phyloP scores from a whole-genome alignment of 1,140 invertebrate genomes.

The Camponotus vicinus region DNA sequence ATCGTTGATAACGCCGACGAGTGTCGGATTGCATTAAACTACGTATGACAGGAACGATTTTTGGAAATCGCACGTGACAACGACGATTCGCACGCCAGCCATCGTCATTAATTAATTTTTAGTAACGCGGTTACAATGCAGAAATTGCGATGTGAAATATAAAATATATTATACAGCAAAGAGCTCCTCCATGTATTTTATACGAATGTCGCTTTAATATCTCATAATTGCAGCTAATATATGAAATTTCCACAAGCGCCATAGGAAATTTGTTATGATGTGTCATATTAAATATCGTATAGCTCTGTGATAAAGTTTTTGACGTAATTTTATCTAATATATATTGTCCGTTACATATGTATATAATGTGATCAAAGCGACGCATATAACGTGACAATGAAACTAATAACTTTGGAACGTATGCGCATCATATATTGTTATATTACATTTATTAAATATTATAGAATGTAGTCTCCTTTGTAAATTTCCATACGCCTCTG shows the following conservation, averaged over 20 bases:
- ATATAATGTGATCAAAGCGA: constrained; percentile 57
- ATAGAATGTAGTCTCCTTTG: constrained; percentile 64
- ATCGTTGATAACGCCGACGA: constrained; percentile 63
- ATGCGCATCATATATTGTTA: constrained; percentile 45
- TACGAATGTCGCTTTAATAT: constrained; percentile 27
- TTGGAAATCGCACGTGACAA: constrained; percentile 52
- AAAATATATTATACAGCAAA: constrained; percentile 29
- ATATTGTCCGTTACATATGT: constrained; percentile 29
- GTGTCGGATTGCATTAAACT: constrained; percentile 38
- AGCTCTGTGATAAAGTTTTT: constrained; percentile 51
- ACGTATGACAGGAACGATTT: constrained; percentile 34
- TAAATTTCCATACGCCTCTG: constrained; percentile 46
- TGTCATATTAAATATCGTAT: constrained; percentile 60
- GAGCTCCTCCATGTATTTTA: constrained; percentile 33
- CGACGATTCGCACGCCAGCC: not conserved
- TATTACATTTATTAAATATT: constrained; percentile 67
- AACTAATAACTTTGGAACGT: constrained; percentile 59
- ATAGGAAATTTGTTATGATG: constrained; percentile 47
- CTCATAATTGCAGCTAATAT: constrained; percentile 31
- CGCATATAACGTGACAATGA: constrained; percentile 38
- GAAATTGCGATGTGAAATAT: constrained; percentile 9
- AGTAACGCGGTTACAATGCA: constrained; percentile 18
- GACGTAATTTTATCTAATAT: constrained; percentile 63
- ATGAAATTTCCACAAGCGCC: constrained; percentile 46
- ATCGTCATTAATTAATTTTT: constrained; percentile 51